Base-by-base conservation (phyloP, 2,797 vertebrate species). In the Brotula barbata region DNA sequence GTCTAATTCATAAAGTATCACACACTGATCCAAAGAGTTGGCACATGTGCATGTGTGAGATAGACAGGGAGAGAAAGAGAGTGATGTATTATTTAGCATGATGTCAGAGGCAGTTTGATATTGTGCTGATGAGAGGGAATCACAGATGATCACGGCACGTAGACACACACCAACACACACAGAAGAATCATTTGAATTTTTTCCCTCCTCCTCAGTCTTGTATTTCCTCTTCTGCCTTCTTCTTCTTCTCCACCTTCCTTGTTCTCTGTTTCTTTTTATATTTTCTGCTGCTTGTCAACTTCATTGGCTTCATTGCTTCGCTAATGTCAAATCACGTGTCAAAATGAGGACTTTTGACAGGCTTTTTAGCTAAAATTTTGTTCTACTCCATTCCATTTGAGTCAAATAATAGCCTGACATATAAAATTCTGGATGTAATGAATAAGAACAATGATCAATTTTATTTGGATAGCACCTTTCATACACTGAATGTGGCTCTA, bases 111-210 rank as follows among this genome's bases (percentile, higher is more conserved):
- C 72, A 57, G 72, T 85, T 86, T 87, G 77, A 88, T 85, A 85
- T 81, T 89, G 75, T 78, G 80, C 82, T 88, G 85, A 88, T 89
- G 78, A 88, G 82, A 87, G 33, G 12, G 81, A 86, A 85, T 88
- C 66, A 65, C 59, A 82, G 59, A 87, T 87, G 79, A 83, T 83
- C 42, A 34, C 62, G 51, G 53, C 60, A 52, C 51, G 64, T 64
- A 73, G n/a, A 69, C 64, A 65, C 68, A 55, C 43, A 46, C 23
- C 3, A 15, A 15, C 17, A 23, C 50, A 34, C 46, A 36, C 3
- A 14, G 19, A 65, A 47, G 11, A 43, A 40, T 53, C 20, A 15
- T 58, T 50, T 5, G 28, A 62, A 64, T 64, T 39, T 6, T 46
- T 17, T 44, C 15, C 12, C 15, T 10, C 20, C n/a, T 28, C 6